Base-by-base conservation (phyloP, 2,113 vertebrate species). In the Guaruba guarouba region DNA sequence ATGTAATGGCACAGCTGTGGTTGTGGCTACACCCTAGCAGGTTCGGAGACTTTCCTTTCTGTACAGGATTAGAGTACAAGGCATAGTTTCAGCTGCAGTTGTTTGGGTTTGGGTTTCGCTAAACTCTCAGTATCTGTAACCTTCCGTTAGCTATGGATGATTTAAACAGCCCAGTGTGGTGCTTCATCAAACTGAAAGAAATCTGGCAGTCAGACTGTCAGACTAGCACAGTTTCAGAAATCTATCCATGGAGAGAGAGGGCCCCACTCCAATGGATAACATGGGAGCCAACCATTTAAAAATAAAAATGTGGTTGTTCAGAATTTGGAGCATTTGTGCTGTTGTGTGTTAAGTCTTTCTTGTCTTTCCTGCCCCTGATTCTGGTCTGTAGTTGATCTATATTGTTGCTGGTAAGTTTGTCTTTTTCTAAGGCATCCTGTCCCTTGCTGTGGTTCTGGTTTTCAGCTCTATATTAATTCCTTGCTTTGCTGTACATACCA, bases 1-100 rank as follows among this genome's bases (percentile, higher is more conserved):
- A 96, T 82, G 46, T 89, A 75, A 73, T 10, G 5, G 66, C 93
- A 73, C 98, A 98, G 98, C 98, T 98, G 98, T 93, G 95, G 52
- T 82, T 49, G 39, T 61, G 63, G 77, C 63, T 95, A 82, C 88
- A 73, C 94, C 59, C 85, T 82, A 70, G 83, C 92, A 52, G 68
- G 31, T 96, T 87, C 35, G 18, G 90, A 97, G 95, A 80, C 87
- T 68, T 94, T 85, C 59, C 52, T 92, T 96, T 97, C 93, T 95
- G 27, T 85, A 27, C 11, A 37, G 96, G 95, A 97, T 98, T 97
- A 97, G 95, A 97, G 91, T 70, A 86, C 85, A 95, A 96, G 95
- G 96, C 97, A 92, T 94, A 97, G 92, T 95, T 97, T 96, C 79
- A 91, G 85, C 83, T 97, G 91, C 93, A 93, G 86, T 96, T 96